Evolutionary conservation across 2,113 vertebrate species (phyloP).

Genomic region (Apodemus sylvaticus): DNA sequence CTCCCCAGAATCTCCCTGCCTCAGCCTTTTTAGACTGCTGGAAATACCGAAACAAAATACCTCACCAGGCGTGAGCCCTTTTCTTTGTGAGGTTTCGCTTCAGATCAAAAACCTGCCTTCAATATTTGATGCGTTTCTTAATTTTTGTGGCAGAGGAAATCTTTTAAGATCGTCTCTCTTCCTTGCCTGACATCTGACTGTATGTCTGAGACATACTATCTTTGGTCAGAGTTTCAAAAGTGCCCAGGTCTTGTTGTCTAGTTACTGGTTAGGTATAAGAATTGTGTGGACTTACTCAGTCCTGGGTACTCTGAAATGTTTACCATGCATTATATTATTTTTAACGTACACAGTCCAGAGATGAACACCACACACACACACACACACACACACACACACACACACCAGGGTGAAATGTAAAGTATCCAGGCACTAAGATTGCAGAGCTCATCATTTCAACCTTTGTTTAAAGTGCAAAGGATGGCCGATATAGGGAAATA

Average conservation of each 20-base stretch:
- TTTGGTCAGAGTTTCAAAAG: neutral
- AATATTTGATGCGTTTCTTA: constrained; percentile 5
- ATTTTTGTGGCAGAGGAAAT: constrained; percentile 33
- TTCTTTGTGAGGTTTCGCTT: neutral
- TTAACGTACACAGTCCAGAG: constrained; percentile 28
- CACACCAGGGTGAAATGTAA: neutral
- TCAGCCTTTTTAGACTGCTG: neutral
- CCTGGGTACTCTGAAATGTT: neutral
- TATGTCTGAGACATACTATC: neutral
- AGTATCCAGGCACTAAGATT: neutral
- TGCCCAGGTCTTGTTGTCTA: neutral
- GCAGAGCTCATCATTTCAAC: neutral
- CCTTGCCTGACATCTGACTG: neutral
- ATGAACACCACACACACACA: neutral
- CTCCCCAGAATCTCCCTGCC: neutral
- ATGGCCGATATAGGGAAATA: neutral
- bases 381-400: neutral
- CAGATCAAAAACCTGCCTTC: constrained; percentile 28
- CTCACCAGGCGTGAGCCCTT: neutral
- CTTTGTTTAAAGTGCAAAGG: constrained; percentile 5
- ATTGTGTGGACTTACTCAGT: neutral
- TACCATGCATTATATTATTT: constrained; percentile 6
- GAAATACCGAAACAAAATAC: neutral
- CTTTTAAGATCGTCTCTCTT: neutral
- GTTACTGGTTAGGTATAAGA: neutral